Conservation (phyloP, 1,140 invertebrate species). For the Agrypnia vestita region DNA sequence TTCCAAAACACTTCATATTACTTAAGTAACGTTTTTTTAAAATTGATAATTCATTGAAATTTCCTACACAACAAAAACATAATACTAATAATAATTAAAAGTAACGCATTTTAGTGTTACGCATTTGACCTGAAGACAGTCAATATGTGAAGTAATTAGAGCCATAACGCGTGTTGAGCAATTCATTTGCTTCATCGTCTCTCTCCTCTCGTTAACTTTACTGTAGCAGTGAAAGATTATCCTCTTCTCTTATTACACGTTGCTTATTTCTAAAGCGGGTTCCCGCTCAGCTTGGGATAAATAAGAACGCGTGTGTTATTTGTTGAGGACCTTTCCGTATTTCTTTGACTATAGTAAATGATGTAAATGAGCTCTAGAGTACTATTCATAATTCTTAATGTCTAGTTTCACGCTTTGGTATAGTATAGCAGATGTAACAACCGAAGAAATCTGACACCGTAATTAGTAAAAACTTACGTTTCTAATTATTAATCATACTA, state of each 20-base stretch:
- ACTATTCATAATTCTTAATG: conserved; percentile 29
- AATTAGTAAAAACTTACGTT: neutral
- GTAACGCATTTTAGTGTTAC: too few relatives aligned
- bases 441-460: neutral
- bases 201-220: conserved; percentile 16
- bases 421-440: neutral
- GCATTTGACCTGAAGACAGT: too few relatives aligned
- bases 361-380: conserved; percentile 18
- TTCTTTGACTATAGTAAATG: conserved; percentile 10
- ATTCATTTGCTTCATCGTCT: conserved; percentile 6
- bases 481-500: too few relatives aligned
- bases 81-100: too few relatives aligned
- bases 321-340: conserved; percentile 13
- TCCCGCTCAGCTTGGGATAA: neutral
- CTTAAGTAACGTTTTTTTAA: too few relatives aligned
- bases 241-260: conserved; percentile 15
- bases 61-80: too few relatives aligned
- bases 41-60: too few relatives aligned
- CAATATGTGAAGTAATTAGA: too few relatives aligned
- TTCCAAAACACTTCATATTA: too few relatives aligned
- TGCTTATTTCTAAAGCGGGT: conserved; percentile 3
- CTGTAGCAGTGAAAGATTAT: conserved; percentile 12
- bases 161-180: neutral
- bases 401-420: neutral
- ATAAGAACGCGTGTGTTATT: conserved; percentile 7